Percentiles rank a stretch among this genome's conserved stretches.
phyloP scores from a whole-genome alignment of 2,113 vertebrate genomes.

The Oxygymnocypris stewartii region DNA sequence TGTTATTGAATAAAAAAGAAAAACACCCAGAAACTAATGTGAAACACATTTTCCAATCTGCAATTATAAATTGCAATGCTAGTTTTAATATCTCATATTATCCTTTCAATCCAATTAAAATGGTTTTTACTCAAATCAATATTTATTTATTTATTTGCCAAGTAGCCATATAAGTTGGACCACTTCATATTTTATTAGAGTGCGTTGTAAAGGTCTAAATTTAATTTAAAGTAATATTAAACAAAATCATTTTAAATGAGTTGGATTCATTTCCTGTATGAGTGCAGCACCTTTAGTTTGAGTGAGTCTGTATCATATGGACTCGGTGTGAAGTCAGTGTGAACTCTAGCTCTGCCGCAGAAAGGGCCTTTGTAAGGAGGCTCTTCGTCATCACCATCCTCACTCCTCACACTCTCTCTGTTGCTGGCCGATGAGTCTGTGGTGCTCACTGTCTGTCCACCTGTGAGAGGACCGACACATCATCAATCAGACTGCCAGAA shows the following conservation, averaged over 20 bases:
- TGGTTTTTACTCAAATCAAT: too few relatives aligned
- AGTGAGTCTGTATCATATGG: constrained; percentile 96
- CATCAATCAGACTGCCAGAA: neutral
- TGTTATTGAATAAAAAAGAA: too few relatives aligned
- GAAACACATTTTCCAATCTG: too few relatives aligned
- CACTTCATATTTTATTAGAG: too few relatives aligned
- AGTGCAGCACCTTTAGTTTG: constrained; percentile 88
- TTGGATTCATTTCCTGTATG: neutral
- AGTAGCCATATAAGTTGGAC: too few relatives aligned
- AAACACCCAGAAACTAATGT: too few relatives aligned
- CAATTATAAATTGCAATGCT: too few relatives aligned
- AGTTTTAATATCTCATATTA: too few relatives aligned
- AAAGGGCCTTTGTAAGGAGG: constrained; percentile 95
- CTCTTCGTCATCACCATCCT: constrained; percentile 97
- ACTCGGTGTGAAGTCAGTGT: constrained; percentile 98
- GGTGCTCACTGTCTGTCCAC: constrained; percentile 96
- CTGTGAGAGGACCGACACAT: constrained; percentile 65
- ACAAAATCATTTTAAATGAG: neutral
- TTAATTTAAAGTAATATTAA: too few relatives aligned
- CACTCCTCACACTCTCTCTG: constrained; percentile 96
- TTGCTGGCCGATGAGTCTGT: constrained; percentile 98
- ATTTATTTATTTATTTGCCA: too few relatives aligned
- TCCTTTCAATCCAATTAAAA: too few relatives aligned
- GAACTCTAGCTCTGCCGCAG: constrained; percentile 92
- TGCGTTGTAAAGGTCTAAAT: too few relatives aligned